phyloP scores from a whole-genome alignment of 1,140 invertebrate genomes.

The Thaumetopoea pityocampa region DNA sequence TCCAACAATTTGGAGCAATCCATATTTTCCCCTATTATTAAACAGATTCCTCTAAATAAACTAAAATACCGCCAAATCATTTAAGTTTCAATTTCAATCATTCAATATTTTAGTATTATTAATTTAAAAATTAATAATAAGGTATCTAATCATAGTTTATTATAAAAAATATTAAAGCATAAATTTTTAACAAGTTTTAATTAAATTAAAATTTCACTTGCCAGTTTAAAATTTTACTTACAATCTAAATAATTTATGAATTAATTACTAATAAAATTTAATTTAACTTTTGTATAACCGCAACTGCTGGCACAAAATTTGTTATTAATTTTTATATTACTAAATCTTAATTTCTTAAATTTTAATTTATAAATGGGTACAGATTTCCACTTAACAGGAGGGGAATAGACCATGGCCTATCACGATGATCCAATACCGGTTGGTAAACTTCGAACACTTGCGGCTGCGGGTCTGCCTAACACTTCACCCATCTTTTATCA shows the following conservation, averaged over 20 bases:
- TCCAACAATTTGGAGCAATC: no score
- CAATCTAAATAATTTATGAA: constrained; percentile 39
- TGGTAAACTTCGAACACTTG: no score
- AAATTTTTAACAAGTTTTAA: constrained; percentile 40
- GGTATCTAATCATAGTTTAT: constrained; percentile 82
- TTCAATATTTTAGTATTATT: constrained; percentile 72
- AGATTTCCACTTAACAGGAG: no score
- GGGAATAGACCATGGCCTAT: no score
- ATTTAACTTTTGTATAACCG: constrained; percentile 70
- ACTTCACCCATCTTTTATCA: no score
- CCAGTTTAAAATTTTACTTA: constrained; percentile 49
- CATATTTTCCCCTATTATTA: no score
- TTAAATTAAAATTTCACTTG: constrained; percentile 46
- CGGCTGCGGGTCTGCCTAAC: no score
- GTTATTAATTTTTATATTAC: constrained; percentile 51
- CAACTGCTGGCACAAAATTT: constrained; percentile 77
- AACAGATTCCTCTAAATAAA: constrained; percentile 78
- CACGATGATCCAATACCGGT: no score
- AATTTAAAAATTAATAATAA: constrained; percentile 76
- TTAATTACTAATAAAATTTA: constrained; percentile 40
- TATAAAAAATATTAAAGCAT: constrained; percentile 46
- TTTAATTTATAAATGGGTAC: constrained; percentile 56
- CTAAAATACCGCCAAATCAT: constrained; percentile 77
- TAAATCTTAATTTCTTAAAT: constrained; percentile 66
- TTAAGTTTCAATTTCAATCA: constrained; percentile 75